These are phyloP conservation scores for Phymatocera aterrima DNA, from an alignment of 2,888 invertebrate genomes.

Conservation along the genomic window DNA sequence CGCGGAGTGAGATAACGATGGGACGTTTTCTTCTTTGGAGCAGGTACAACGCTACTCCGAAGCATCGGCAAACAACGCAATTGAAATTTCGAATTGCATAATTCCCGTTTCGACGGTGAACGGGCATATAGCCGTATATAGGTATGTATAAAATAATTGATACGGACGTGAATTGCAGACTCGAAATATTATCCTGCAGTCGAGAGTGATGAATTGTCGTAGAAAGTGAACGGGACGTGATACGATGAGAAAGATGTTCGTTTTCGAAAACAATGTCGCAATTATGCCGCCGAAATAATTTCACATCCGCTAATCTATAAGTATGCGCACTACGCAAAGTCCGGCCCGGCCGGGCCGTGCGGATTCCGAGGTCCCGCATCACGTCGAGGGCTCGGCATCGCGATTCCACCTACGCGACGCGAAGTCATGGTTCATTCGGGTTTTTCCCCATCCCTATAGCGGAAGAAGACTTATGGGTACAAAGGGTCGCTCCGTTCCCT, in stretches of 20 bases:
- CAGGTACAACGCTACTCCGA: background rate
- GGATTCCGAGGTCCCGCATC: conserved; percentile 10
- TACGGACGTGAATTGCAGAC: too few species aligned
- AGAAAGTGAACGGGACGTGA: too few species aligned
- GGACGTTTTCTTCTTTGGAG: background rate
- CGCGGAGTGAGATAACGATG: too few species aligned
- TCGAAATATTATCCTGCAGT: too few species aligned
- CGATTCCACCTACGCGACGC: background rate
- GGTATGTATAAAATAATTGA: background rate
- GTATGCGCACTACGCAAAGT: too few species aligned
- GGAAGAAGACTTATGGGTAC: conserved; percentile 7
- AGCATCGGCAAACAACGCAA: background rate
- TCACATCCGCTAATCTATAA: too few species aligned
- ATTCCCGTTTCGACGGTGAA: background rate
- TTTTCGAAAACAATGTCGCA: too few species aligned
- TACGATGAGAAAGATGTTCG: too few species aligned
- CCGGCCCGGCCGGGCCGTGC: too few species aligned
- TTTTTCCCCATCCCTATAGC: background rate
- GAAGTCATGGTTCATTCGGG: background rate
- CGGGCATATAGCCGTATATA: background rate
- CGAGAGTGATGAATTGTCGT: too few species aligned
- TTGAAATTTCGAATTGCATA: background rate
- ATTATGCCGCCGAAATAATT: too few species aligned
- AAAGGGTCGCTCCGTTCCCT: conserved; percentile 1
- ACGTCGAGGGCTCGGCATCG: background rate